Percentiles rank a stretch among this genome's conserved stretches.
Evolutionary conservation across 2,888 invertebrate genomes (phyloP).

Genomic region (Cryptocheilus praepositus): DNA sequence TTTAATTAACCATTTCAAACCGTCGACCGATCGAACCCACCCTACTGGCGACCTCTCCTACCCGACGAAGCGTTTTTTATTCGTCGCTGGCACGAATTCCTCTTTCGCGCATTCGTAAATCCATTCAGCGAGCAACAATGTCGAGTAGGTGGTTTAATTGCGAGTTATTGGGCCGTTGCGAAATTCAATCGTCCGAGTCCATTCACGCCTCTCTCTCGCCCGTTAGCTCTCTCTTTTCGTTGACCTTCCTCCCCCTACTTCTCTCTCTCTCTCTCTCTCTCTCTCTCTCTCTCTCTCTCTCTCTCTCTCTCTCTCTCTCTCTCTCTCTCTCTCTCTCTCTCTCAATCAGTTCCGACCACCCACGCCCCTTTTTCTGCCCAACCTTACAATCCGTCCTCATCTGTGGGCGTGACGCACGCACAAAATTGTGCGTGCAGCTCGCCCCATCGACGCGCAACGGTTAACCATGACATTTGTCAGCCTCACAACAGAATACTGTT

Average conservation of each 20-base stretch:
- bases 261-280: not conserved
- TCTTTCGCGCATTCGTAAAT: conserved; percentile 23
- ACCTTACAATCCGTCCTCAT: not conserved
- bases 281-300: conserved; percentile 18
- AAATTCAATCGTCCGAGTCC: conserved; percentile 41
- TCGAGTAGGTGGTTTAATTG: conserved; percentile 44
- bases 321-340: too few species aligned
- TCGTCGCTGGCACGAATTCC: conserved; percentile 7
- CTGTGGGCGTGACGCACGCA: conserved; percentile 12
- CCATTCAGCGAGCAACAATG: conserved; percentile 37
- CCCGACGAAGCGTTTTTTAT: conserved; percentile 25
- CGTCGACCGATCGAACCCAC: not conserved
- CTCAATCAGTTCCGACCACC: too few species aligned
- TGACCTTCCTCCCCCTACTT: not conserved
- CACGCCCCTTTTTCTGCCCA: not conserved
- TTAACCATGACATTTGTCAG: conserved; percentile 15
- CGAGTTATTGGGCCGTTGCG: conserved; percentile 43
- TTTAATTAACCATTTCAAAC: conserved; percentile 24
- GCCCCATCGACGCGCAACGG: conserved; percentile 7
- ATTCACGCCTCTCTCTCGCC: conserved; percentile 32
- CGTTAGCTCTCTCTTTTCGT: not conserved
- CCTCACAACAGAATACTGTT: conserved; percentile 18
- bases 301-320: not conserved
- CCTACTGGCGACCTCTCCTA: conserved; percentile 3
- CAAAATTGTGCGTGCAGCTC: conserved; percentile 30